Percentiles rank a stretch among this genome's conserved stretches.
Conservation (phyloP, 2,888 invertebrate genomes). For the Sphaeridia pumilis region DNA sequence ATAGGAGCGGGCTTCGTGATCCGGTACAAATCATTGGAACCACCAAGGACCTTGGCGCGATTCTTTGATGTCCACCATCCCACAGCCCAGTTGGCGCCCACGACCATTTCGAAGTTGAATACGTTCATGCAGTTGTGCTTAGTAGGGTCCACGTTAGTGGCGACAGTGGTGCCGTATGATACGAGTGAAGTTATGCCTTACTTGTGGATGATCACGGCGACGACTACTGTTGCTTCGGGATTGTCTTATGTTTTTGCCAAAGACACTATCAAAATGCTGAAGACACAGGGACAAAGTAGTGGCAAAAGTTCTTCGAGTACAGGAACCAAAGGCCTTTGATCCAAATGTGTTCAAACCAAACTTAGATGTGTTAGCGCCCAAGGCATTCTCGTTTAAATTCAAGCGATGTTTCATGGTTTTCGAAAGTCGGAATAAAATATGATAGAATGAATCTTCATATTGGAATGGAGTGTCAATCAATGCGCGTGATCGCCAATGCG, state of each 20-base stretch:
- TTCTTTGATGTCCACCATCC: slow-evolving; percentile 88
- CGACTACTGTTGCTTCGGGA: slow-evolving; percentile 73
- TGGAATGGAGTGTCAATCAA: no score
- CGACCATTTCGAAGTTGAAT: slow-evolving; percentile 87
- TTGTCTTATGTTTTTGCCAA: slow-evolving; percentile 70
- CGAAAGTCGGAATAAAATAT: no score
- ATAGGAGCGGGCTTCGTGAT: slow-evolving; percentile 78
- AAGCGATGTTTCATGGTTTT: no score
- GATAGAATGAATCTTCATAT: no score
- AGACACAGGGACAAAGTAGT: no score
- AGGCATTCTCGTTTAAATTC: no score
- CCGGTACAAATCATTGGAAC: slow-evolving; percentile 76
- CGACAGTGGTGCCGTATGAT: slow-evolving; percentile 77
- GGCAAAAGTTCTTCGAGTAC: no score
- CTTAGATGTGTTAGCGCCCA: no score
- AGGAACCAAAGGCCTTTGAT: no score
- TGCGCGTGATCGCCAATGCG: no score
- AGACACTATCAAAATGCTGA: slow-evolving; percentile 67
- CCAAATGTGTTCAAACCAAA: no score
- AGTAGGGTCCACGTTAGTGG: slow-evolving; percentile 75
- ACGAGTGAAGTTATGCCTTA: slow-evolving; percentile 40
- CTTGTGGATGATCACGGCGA: slow-evolving; percentile 58
- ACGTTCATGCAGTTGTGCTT: slow-evolving; percentile 77
- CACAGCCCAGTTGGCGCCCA: slow-evolving; percentile 85
- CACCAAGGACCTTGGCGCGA: slow-evolving; percentile 69